A percentile compares a stretch with the other conserved stretches of the same genome.
Conservation (phyloP, 2,797 vertebrate species). For the Clarias laeviceps region DNA sequence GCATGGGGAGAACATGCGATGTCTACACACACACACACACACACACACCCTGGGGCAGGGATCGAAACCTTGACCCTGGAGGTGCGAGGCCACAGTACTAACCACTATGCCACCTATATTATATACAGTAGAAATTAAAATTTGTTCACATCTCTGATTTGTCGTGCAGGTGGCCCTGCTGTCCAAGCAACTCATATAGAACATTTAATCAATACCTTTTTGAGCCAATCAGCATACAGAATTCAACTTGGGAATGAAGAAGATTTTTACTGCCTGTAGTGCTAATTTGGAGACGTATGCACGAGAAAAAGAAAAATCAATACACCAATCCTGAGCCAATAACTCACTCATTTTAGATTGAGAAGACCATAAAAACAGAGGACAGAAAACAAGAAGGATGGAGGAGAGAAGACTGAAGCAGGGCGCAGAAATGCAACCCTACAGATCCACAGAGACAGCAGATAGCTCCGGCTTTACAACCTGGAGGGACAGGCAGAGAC, state of each 20-base stretch:
- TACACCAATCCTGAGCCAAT: not conserved
- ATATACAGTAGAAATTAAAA: not conserved
- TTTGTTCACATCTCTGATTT: not conserved
- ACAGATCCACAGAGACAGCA: conserved; percentile 37
- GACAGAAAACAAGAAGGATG: conserved; percentile 30
- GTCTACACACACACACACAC: too few relatives aligned
- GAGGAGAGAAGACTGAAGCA: conserved; percentile 27
- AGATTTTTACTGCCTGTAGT: not conserved
- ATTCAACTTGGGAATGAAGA: too few relatives aligned
- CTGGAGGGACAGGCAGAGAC: conserved; percentile 39
- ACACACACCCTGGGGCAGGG: too few relatives aligned
- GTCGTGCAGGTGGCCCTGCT: not conserved
- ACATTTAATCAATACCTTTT: not conserved
- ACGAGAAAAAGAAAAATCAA: not conserved
- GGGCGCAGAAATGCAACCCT: conserved; percentile 39
- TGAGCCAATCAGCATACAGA: not conserved
- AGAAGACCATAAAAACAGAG: not conserved
- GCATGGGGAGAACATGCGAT: too few relatives aligned
- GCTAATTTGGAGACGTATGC: not conserved
- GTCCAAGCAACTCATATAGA: not conserved
- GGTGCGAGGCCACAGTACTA: too few relatives aligned
- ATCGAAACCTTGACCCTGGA: too few relatives aligned
- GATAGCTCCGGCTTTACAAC: conserved; percentile 37
- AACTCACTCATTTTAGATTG: conserved; percentile 11
- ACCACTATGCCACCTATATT: not conserved